Evolutionary conservation across 23 tunicate species (phyloP).

Genomic region (Ascidia mentula): DNA sequence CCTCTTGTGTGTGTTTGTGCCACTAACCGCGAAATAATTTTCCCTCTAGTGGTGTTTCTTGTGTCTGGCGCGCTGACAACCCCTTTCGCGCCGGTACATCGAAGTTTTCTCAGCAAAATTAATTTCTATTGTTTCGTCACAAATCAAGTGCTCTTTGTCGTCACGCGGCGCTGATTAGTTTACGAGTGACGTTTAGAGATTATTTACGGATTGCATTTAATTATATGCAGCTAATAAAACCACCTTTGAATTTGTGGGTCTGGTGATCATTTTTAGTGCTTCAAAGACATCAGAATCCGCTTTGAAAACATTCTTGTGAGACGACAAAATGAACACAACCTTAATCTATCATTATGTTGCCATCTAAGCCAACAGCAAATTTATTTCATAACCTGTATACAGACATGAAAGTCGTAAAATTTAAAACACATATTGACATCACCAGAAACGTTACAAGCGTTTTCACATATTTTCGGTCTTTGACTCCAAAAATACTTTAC

Average conservation of each 20-base stretch:
- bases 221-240: slow-evolving; percentile 6
- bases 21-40: slow-evolving; percentile 9
- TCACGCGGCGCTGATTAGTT: slow-evolving; percentile 6
- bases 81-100: neutral
- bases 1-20: slow-evolving; percentile 8
- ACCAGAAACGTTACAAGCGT: no score
- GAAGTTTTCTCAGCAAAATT: neutral
- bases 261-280: neutral
- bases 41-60: no score
- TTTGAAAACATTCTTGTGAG: no score
- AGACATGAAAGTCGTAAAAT: no score
- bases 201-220: neutral
- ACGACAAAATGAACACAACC: no score
- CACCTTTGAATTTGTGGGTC: neutral
- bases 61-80: neutral
- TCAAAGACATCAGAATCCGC: no score
- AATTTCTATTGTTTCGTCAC: neutral
- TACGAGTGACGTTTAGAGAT: neutral
- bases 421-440: no score
- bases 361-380: no score
- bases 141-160: neutral
- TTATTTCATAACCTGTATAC: no score
- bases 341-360: no score
- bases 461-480: no score
- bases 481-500: no score